Percentiles rank a stretch among this genome's conserved stretches.
phyloP scores from a whole-genome alignment of 2,113 vertebrate species.

The Corythornis vintsioides region DNA sequence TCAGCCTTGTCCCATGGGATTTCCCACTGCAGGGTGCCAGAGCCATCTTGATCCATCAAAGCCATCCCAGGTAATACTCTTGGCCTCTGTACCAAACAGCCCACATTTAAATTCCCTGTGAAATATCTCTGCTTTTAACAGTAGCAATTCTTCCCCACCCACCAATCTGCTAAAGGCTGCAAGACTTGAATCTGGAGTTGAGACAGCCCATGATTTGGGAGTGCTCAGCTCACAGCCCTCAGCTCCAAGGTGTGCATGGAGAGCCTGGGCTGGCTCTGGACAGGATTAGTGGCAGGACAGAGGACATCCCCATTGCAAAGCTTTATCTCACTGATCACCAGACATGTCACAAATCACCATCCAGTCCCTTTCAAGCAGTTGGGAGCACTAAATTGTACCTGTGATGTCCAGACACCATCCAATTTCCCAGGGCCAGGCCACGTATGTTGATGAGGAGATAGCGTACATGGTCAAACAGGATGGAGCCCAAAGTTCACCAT shows the following conservation, averaged over 20 bases:
- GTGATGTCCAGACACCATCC: slow-evolving; percentile 5
- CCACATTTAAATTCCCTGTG: not conserved
- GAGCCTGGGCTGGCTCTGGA: not conserved
- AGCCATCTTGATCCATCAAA: too few species aligned
- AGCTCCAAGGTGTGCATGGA: not conserved
- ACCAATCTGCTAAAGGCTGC: not conserved
- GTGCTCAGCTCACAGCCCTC: not conserved
- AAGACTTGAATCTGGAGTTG: not conserved
- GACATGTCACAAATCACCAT: slow-evolving; percentile 46
- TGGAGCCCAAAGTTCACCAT: slow-evolving; percentile 11
- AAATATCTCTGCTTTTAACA: not conserved
- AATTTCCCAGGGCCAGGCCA: slow-evolving; percentile 27
- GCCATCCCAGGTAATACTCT: not conserved
- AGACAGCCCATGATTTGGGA: not conserved
- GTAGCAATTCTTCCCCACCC: not conserved
- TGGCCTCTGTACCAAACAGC: not conserved
- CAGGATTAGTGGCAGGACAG: not conserved
- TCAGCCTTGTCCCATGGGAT: not conserved
- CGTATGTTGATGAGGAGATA: slow-evolving; percentile 38
- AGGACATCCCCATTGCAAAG: not conserved
- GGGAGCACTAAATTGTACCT: slow-evolving; percentile 48
- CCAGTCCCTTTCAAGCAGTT: slow-evolving; percentile 8
- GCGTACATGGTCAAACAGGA: slow-evolving; percentile 24
- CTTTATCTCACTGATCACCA: slow-evolving; percentile 50
- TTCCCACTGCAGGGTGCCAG: not conserved